These are phyloP conservation scores for Microctenopoma steveboyesi DNA, from an alignment of 2,797 vertebrate genomes.

Conservation along the genomic window DNA sequence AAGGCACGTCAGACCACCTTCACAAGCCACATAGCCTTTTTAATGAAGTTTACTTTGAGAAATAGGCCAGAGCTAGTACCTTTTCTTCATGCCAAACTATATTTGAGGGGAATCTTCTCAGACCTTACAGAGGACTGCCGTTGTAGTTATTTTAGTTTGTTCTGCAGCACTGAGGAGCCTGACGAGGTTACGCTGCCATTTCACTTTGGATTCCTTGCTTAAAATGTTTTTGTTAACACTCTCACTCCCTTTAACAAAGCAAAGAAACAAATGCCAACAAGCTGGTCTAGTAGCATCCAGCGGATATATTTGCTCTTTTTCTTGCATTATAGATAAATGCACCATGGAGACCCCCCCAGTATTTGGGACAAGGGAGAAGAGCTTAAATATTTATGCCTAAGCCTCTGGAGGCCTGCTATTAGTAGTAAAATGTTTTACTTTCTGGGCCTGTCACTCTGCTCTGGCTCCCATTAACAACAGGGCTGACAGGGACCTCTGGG, in stretches of 20 bases:
- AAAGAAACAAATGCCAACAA: slow-evolving; percentile 31
- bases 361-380: slow-evolving; percentile 83
- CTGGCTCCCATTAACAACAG: slow-evolving; percentile 84
- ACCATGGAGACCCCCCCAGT: slow-evolving; percentile 87
- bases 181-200: neutral
- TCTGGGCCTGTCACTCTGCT: slow-evolving; percentile 86
- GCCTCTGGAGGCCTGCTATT: slow-evolving; percentile 87
- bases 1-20: slow-evolving; percentile 85
- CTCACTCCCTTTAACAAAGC: slow-evolving; percentile 42
- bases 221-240: slow-evolving; percentile 48
- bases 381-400: slow-evolving; percentile 89
- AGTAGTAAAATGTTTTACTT: slow-evolving; percentile 89
- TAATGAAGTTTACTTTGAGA: slow-evolving; percentile 87
- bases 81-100: slow-evolving; percentile 46
- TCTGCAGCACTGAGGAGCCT: neutral
- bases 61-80: slow-evolving; percentile 66
- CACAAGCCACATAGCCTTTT: slow-evolving; percentile 81
- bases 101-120: slow-evolving; percentile 40
- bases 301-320: slow-evolving; percentile 81
- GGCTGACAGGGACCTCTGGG: slow-evolving; percentile 87
- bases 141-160: neutral
- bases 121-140: slow-evolving; percentile 15
- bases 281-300: slow-evolving; percentile 56
- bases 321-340: slow-evolving; percentile 83
- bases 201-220: neutral